Conservation (phyloP, 2,113 vertebrate genomes). For the Caranx ignobilis region DNA sequence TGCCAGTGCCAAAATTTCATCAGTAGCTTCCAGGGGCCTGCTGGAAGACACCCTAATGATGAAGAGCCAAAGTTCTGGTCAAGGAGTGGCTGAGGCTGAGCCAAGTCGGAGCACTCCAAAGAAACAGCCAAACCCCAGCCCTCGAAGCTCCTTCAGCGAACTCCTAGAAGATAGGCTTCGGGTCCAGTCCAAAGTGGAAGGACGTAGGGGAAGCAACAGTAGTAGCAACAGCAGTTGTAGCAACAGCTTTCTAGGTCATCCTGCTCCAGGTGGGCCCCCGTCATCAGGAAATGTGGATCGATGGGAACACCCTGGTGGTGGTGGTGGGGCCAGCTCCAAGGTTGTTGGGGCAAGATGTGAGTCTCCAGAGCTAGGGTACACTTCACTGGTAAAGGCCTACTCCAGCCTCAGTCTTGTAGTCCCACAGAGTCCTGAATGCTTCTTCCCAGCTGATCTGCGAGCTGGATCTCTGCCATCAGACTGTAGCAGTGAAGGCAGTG, state of each 20-base stretch:
- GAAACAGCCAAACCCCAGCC: slow-evolving; percentile 89
- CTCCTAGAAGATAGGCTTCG: slow-evolving; percentile 89
- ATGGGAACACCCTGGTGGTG: slow-evolving; percentile 62
- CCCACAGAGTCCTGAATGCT: slow-evolving; percentile 88
- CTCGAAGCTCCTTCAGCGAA: slow-evolving; percentile 86
- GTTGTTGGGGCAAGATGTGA: slow-evolving; percentile 87
- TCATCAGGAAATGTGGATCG: slow-evolving; percentile 86
- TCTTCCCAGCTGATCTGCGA: slow-evolving; percentile 87
- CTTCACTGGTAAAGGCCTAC: slow-evolving; percentile 90
- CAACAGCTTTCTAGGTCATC: slow-evolving; percentile 82
- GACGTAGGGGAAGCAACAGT: slow-evolving; percentile 72
- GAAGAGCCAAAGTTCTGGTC: slow-evolving; percentile 90
- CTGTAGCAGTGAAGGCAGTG: slow-evolving; percentile 92
- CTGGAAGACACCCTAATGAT: slow-evolving; percentile 87
- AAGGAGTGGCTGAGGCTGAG: slow-evolving; percentile 75
- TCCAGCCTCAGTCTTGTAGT: slow-evolving; percentile 88
- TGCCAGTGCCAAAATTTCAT: slow-evolving; percentile 92
- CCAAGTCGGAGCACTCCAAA: slow-evolving; percentile 86
- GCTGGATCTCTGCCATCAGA: slow-evolving; percentile 89
- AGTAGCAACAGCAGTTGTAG: slow-evolving; percentile 64
- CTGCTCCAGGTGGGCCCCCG: slow-evolving; percentile 86
- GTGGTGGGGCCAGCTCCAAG: slow-evolving; percentile 17
- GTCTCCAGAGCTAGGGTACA: slow-evolving; percentile 91
- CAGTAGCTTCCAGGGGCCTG: slow-evolving; percentile 86
- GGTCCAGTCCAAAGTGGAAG: slow-evolving; percentile 90